These are phyloP conservation scores for Cepaea nemoralis DNA, from an alignment of 1,140 invertebrate genomes.

Conservation along the genomic window DNA sequence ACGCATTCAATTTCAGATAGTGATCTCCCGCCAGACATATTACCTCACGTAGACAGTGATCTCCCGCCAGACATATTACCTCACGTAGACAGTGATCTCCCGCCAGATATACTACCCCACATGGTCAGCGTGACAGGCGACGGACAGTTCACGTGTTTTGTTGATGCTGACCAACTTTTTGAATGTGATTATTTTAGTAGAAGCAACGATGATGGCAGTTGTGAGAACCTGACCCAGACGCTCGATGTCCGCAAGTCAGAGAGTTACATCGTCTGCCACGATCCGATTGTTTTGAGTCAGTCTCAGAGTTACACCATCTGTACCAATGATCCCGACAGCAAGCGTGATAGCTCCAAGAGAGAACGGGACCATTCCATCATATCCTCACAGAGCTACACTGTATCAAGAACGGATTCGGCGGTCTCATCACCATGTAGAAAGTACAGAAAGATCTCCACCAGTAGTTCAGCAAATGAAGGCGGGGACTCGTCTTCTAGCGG, in stretches of 20 bases:
- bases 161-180: too few relatives aligned
- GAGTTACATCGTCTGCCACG: background rate
- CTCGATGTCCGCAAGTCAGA: background rate
- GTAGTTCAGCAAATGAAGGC: slow-evolving; percentile 20
- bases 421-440: slow-evolving; percentile 16
- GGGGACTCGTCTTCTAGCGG: slow-evolving; percentile 40
- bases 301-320: slow-evolving; percentile 8
- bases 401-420: slow-evolving; percentile 17
- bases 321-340: slow-evolving; percentile 1
- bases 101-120: slow-evolving; percentile 8
- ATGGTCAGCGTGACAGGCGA: background rate
- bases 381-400: slow-evolving; percentile 27
- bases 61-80: too few relatives aligned
- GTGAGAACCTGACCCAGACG: background rate
- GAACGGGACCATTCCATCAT: background rate
- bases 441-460: slow-evolving; percentile 26
- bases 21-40: slow-evolving; percentile 5
- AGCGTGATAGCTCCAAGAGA: slow-evolving; percentile 1
- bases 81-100: slow-evolving; percentile 13
- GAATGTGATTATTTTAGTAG: background rate
- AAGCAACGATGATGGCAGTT: slow-evolving; percentile 17
- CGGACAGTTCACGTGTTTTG: too few relatives aligned
- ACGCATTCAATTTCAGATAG: slow-evolving; percentile 21
- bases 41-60: background rate
- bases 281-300: background rate